Base-by-base conservation (phyloP, 64 coral and sea anemone genomes). In the Porites australiensis region DNA sequence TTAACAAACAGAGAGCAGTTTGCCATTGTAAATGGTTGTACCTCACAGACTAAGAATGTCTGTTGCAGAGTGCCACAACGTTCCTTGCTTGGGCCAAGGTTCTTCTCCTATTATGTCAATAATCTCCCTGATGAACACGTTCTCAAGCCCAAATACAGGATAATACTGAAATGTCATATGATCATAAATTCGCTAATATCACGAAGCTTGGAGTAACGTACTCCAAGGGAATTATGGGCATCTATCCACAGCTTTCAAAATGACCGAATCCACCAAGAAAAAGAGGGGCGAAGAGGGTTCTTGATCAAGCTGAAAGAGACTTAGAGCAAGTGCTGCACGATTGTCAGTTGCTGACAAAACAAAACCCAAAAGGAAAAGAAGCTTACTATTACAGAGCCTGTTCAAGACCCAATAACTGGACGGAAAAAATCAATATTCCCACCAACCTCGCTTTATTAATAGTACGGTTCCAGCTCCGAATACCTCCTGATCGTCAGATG, bases 71-170 rank as follows among this genome's bases (percentile, higher is more conserved):
- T 86, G 10, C 90, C 80, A 3, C 90, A 92, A 59, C 80, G 90
- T 8, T 86, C 90, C 80, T 63, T 90, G 59, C 88, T 90, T 16
- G 88, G 88, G n/a, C 88, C 88, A 79, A 60, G 87, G 20, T 62
- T 89, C 21, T 89, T 89, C 58, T 61, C 72, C 21, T 89, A 89
- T 18, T 90, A 90, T 49, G 15, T 89, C 23, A 89, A 89, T 14
- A 63, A 89, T 48, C 88, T 89, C 14, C 57, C 54, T 52, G 60
- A 79, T 37, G 27, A 37, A 37, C 27, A 37, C 27, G 27, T 37
- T 37, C 27, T 37, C 27, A 37, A 37, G 27, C 27, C 27, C 27
- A 37, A 37, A 37, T 37, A 37, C 27, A 37, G 27, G 27, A 37
- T 37, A 37, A 37, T 37, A 37, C 27, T 37, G 27, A 37, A 37